Conservation (phyloP, 2,113 vertebrate genomes). For the Ptilorrhoa leucosticta region DNA sequence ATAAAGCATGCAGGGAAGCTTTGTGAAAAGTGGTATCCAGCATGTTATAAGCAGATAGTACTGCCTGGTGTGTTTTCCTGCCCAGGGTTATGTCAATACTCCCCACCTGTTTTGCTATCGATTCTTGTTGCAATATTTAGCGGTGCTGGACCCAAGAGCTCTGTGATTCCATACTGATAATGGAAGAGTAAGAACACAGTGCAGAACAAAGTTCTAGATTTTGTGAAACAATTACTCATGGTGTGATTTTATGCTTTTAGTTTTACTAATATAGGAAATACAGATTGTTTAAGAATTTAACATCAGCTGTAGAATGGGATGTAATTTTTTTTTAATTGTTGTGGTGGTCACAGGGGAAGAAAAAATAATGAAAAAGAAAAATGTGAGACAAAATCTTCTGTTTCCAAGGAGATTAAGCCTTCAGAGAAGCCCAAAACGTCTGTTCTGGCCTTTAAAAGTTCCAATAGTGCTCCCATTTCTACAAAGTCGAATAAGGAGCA, state of each 20-base stretch:
- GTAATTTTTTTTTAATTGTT: neutral
- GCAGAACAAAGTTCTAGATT: neutral
- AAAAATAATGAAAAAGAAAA: neutral
- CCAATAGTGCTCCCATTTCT: neutral
- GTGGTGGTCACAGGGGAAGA: neutral
- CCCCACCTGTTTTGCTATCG: neutral
- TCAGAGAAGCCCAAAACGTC: neutral
- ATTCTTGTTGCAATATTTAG: neutral
- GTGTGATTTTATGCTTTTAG: neutral
- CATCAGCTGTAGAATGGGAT: neutral
- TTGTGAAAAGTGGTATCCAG: neutral
- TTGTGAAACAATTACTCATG: neutral
- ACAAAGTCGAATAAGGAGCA: neutral
- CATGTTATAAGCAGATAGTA: neutral
- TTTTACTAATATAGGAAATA: neutral
- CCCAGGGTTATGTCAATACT: neutral
- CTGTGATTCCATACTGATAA: neutral
- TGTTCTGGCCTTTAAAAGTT: neutral
- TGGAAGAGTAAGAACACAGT: neutral
- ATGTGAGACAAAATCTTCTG: neutral
- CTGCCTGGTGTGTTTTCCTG: neutral
- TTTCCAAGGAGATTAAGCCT: neutral
- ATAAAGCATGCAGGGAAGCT: neutral
- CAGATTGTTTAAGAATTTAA: neutral
- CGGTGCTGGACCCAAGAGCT: neutral